Conservation (phyloP, 2,888 invertebrate species). For the Acanthosepion pharaonis region DNA sequence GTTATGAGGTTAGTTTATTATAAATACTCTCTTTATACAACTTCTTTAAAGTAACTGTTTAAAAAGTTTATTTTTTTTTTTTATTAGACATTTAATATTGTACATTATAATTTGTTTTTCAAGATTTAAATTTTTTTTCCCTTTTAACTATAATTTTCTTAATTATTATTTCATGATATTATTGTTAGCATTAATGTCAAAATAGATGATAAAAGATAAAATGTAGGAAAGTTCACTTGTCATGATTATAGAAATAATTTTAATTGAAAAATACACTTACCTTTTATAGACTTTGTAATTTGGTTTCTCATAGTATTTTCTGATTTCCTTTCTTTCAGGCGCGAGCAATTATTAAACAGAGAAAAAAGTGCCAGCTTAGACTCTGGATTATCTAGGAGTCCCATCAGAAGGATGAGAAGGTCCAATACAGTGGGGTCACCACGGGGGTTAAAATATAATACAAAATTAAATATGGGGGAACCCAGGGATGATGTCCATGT, state of each 20-base stretch:
- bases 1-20: constrained; percentile 84
- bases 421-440: constrained; percentile 70
- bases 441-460: constrained; percentile 62
- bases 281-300: not conserved
- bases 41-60: not conserved
- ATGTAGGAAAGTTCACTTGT: not conserved
- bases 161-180: not conserved
- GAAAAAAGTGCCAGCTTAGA: constrained; percentile 70
- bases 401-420: constrained; percentile 62
- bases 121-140: not conserved
- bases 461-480: constrained; percentile 73
- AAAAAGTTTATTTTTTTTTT: not conserved
- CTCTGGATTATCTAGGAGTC: constrained; percentile 63
- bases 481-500: constrained; percentile 98
- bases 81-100: not conserved
- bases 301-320: not conserved
- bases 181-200: not conserved
- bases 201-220: not conserved
- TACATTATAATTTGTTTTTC: too few species aligned
- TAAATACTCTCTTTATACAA: not conserved
- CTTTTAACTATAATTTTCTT: not conserved
- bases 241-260: not conserved
- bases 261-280: not conserved
- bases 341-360: constrained; percentile 67
- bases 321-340: constrained; percentile 56